phyloP scores from a whole-genome alignment of 2,888 invertebrate genomes.

The Pinctada fucata region DNA sequence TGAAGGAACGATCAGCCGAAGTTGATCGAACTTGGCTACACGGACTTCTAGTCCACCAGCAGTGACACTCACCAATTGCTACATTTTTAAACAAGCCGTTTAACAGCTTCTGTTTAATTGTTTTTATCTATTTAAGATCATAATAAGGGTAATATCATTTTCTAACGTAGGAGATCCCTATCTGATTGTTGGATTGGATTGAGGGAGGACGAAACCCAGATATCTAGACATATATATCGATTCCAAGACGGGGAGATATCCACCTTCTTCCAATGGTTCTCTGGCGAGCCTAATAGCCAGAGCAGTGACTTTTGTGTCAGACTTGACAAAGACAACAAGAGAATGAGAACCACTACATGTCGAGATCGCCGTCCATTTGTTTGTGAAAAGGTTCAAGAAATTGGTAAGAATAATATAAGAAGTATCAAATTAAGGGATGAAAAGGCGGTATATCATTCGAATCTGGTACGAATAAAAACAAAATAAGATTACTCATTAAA shows the following conservation, averaged over 20 bases:
- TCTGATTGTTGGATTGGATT: not conserved
- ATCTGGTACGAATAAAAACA: no score
- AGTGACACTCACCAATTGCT: no score
- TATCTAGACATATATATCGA: not conserved
- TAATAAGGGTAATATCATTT: no score
- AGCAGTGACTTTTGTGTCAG: not conserved
- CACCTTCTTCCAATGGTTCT: not conserved
- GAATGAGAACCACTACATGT: not conserved
- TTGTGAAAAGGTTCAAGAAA: not conserved
- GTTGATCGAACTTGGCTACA: no score
- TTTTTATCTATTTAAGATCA: no score
- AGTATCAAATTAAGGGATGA: no score
- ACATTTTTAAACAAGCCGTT: no score
- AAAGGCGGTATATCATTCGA: no score
- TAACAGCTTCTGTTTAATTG: no score
- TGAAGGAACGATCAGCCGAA: no score
- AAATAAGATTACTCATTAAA: no score
- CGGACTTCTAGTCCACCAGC: no score
- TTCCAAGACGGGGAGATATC: not conserved
- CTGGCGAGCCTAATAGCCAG: not conserved
- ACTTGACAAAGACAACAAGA: not conserved
- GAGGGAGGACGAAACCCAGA: not conserved
- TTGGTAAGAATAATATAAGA: not conserved
- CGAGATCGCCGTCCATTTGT: not conserved
- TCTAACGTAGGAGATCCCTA: not conserved